Percentiles rank a stretch among this genome's conserved stretches.
phyloP scores from a whole-genome alignment of 2,797 vertebrate species.

The Chlorospingus semifuscus region DNA sequence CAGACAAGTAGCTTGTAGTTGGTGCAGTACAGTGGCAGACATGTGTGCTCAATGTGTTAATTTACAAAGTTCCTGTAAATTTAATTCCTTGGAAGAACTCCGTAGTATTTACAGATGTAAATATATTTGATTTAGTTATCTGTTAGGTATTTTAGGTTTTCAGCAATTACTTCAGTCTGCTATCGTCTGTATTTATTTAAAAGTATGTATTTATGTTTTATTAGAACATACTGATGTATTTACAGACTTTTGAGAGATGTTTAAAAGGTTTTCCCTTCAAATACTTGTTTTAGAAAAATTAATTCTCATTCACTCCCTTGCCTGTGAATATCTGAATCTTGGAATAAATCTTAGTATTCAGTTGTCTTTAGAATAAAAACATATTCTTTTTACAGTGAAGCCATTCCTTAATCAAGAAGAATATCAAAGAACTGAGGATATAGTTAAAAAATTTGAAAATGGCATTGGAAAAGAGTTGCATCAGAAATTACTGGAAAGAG shows the following conservation, averaged over 20 bases:
- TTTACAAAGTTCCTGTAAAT: not conserved
- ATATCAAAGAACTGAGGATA: constrained; percentile 80
- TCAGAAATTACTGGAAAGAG: constrained; percentile 88
- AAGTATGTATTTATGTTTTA: not conserved
- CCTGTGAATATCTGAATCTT: not conserved
- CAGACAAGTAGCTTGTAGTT: not conserved
- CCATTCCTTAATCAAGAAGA: constrained; percentile 89
- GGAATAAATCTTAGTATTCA: not conserved
- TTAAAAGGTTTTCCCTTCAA: not conserved
- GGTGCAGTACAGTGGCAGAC: not conserved
- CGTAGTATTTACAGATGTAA: not conserved
- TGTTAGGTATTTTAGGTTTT: not conserved
- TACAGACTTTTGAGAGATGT: not conserved
- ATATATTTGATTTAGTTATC: not conserved
- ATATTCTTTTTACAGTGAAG: constrained; percentile 78
- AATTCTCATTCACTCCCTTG: not conserved
- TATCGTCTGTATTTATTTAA: not conserved
- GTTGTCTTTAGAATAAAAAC: not conserved
- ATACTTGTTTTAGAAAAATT: not conserved
- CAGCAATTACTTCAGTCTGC: not conserved
- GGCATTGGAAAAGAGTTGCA: constrained; percentile 88
- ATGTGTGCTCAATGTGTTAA: not conserved
- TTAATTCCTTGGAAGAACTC: not conserved
- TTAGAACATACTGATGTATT: not conserved
- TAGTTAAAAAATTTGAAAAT: constrained; percentile 85